These are phyloP conservation scores for Molothrus ater DNA, from an alignment of 2,797 vertebrate species.

Conservation along the genomic window DNA sequence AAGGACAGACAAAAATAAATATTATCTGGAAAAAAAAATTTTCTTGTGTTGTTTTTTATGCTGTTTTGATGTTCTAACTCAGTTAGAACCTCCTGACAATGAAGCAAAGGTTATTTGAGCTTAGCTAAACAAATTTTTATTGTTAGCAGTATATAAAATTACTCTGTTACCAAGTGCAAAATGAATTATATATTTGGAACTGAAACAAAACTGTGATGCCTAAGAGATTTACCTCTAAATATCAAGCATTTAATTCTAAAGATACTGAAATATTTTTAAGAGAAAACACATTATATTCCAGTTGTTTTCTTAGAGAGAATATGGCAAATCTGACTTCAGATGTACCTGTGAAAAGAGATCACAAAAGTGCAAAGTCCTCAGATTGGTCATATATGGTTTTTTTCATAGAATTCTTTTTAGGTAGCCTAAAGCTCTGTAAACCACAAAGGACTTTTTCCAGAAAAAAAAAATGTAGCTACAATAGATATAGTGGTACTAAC, in stretches of 20 bases:
- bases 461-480: not conserved
- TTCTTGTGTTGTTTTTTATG: not conserved
- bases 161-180: not conserved
- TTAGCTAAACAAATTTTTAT: constrained; percentile 6
- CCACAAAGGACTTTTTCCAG: not conserved
- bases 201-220: not conserved
- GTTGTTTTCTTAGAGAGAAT: not conserved
- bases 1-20: constrained; percentile 10
- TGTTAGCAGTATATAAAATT: not conserved
- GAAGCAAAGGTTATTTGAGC: constrained; percentile 1
- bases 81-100: constrained; percentile 17
- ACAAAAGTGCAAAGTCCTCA: not conserved
- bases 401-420: not conserved
- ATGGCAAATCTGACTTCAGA: not conserved
- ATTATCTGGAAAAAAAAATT: not conserved
- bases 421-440: not conserved
- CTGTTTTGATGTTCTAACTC: not conserved
- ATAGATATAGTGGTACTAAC: not conserved
- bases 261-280: not conserved
- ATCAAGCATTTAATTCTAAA: constrained; percentile 1
- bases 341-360: not conserved
- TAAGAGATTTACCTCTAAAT: not conserved
- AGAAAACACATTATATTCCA: not conserved
- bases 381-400: not conserved
- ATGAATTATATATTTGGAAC: not conserved